Conservation (phyloP, 2,113 vertebrate species). For the Riparia riparia region DNA sequence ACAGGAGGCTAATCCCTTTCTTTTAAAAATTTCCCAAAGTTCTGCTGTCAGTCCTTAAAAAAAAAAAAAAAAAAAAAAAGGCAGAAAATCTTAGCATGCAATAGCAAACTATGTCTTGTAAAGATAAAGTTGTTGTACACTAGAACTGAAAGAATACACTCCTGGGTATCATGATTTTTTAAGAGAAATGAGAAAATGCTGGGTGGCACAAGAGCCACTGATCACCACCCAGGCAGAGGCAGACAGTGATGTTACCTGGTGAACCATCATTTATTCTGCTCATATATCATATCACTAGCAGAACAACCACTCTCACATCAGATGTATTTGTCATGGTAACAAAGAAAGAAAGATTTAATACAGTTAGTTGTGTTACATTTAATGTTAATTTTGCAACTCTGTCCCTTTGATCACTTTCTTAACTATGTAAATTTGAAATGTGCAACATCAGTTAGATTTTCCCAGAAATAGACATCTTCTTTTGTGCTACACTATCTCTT, state of each 20-base stretch:
- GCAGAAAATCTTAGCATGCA: neutral
- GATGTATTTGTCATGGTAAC: neutral
- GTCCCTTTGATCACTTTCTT: neutral
- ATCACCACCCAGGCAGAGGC: neutral
- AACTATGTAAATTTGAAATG: neutral
- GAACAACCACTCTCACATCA: neutral
- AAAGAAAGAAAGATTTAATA: neutral
- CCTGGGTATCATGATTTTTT: neutral
- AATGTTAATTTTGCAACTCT: neutral
- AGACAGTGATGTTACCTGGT: neutral
- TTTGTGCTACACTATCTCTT: neutral
- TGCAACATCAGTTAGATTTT: neutral
- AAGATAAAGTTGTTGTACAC: neutral
- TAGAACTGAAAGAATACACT: neutral
- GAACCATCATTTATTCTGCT: neutral
- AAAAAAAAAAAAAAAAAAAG: neutral
- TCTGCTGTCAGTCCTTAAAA: neutral
- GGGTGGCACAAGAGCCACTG: neutral
- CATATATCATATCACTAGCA: fast-evolving
- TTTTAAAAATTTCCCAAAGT: neutral
- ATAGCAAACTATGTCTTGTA: neutral
- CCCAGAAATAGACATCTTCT: neutral
- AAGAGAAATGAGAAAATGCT: neutral
- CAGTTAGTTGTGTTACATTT: neutral
- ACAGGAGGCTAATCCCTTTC: neutral